A percentile compares a stretch with the other conserved stretches of the same genome.
Evolutionary conservation across 2,797 vertebrate genomes (phyloP).

Genomic region (Manis crassicaudata): DNA sequence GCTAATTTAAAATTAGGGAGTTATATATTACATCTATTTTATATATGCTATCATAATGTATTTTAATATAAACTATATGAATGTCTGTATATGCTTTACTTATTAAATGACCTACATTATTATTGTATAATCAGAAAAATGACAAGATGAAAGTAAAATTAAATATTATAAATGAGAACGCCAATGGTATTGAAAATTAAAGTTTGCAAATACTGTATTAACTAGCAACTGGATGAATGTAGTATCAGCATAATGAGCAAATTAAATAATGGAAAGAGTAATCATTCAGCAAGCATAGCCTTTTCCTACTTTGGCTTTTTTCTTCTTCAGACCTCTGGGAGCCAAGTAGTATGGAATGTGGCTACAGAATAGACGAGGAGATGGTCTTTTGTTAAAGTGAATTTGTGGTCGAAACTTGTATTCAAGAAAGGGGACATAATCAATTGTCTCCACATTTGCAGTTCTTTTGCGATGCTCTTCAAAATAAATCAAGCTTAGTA

Average conservation of each 20-base stretch:
- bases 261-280: not conserved
- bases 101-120: not conserved
- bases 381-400: not conserved
- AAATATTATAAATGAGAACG: not conserved
- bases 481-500: not conserved
- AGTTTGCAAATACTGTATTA: not conserved
- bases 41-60: not conserved
- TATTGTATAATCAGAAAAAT: not conserved
- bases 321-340: not conserved
- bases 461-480: not conserved
- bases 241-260: not conserved
- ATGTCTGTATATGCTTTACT: not conserved
- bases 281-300: not conserved
- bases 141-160: not conserved
- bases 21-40: not conserved
- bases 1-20: not conserved
- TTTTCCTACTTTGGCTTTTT: not conserved
- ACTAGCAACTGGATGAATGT: not conserved
- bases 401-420: too few relatives aligned
- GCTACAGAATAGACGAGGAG: not conserved
- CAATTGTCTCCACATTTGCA: not conserved
- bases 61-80: not conserved
- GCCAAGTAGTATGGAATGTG: not conserved
- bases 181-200: not conserved
- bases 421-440: not conserved